Evolutionary conservation across 2,888 invertebrate species (phyloP), one percentile per base, ranked within the genome.

Genomic region (Nomada lathburiana): DNA sequence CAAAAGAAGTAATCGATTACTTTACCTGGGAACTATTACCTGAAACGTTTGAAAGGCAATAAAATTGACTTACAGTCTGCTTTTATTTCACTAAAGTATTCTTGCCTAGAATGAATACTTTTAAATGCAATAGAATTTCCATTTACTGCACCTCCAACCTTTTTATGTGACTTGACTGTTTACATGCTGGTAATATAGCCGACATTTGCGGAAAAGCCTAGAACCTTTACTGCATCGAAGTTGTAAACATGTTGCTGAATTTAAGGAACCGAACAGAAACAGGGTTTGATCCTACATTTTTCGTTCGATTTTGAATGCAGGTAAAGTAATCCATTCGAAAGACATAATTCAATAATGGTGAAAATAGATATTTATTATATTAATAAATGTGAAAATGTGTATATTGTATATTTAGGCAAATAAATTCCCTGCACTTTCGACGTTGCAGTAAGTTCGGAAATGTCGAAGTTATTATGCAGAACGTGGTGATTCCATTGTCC

Each of bases 1-100:
- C n/a, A 57, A 47, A 55, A 57, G 29, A 73, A 65, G 65, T 53
- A 64, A 72, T 64, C 65, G 65, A 29, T 55, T 26, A 20, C 20
- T 65, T 64, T 55, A 20, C 55, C 65, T 9, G 73, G 26, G 26
- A 26, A 60, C 29, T 50, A 36, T 50, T 62, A 13, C 71, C 18
- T 13, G 23, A 71, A 71, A 62, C 26, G 23, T n/a, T 18, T 18
- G 0, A 18, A 11, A 7, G n/a, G 20, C 7, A 20, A 23, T 62
- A 50, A 70, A 36, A 23, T 36, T 63, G 23, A 42, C 52, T 13
- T 13, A 52, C 29, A 50, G 13, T 23, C 4, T 18, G 50, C 52
- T 42, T 63, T 63, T 11, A 71, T 42, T 13, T 13, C n/a, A 11
- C 2, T 26, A 16, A 36, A 20, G 29, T 36, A 36, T 10, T 26